Conservation (phyloP, 2,113 vertebrate genomes). For the Agelaius tricolor region DNA sequence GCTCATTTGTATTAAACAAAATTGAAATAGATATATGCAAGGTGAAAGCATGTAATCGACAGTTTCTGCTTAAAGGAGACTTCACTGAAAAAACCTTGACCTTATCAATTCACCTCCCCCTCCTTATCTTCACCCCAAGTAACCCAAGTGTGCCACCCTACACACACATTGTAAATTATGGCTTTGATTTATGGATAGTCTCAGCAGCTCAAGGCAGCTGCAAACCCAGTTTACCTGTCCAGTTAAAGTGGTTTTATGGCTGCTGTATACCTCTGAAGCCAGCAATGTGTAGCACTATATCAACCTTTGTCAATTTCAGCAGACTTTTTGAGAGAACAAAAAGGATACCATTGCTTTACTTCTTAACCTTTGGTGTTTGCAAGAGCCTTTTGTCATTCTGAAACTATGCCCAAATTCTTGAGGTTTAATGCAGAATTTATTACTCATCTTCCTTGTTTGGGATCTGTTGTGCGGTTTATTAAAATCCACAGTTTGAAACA, state of each 20-base stretch:
- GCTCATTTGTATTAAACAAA: not conserved
- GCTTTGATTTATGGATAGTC: not conserved
- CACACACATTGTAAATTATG: not conserved
- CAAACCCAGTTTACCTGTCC: not conserved
- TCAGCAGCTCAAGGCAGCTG: conserved; percentile 13
- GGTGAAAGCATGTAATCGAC: not conserved
- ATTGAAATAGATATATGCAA: not conserved
- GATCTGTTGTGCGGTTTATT: not conserved
- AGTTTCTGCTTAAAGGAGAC: not conserved
- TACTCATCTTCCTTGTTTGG: not conserved
- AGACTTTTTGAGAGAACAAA: not conserved
- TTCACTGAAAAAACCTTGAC: not conserved
- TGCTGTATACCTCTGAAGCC: not conserved
- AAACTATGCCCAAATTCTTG: not conserved
- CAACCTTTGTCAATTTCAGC: not conserved
- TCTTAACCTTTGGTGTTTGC: conserved; percentile 3
- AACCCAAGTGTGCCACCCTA: not conserved
- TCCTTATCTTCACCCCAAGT: not conserved
- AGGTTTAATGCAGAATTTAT: conserved; percentile 26
- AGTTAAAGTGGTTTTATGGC: conserved; percentile 24
- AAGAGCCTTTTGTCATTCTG: not conserved
- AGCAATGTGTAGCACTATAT: not conserved
- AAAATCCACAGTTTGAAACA: conserved; percentile 14
- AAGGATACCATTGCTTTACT: not conserved
- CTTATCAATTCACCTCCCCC: not conserved